Conservation (phyloP, 2,888 invertebrate species). For the Apantesis nais region DNA sequence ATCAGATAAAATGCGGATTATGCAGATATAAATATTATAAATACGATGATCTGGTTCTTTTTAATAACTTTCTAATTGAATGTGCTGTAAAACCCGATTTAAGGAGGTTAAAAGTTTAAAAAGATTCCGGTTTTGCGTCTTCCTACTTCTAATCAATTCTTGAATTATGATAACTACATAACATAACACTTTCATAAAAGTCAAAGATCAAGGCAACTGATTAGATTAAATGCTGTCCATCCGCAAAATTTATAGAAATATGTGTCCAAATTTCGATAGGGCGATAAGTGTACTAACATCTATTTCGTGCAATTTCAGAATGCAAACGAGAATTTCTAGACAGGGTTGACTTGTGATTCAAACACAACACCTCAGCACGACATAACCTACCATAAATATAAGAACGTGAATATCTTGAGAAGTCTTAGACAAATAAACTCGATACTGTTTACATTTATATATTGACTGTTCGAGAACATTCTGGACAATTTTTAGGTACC, state of each 20-base stretch:
- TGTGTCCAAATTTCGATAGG: neutral
- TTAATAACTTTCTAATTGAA: constrained; percentile 11
- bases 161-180: neutral
- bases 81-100: constrained; percentile 8
- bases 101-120: constrained; percentile 15
- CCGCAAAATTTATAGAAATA: neutral
- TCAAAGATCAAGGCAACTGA: neutral
- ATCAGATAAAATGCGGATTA: constrained; percentile 7
- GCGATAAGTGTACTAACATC: neutral
- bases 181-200: neutral
- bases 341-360: too few species aligned
- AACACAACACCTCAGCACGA: too few species aligned
- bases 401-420: too few species aligned
- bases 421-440: too few species aligned
- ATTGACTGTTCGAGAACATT: too few species aligned
- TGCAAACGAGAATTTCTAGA: too few species aligned
- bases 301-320: too few species aligned
- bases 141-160: constrained; percentile 2
- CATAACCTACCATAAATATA: too few species aligned
- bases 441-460: too few species aligned
- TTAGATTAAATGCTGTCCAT: neutral
- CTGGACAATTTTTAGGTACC: too few species aligned
- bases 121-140: neutral
- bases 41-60: constrained; percentile 2
- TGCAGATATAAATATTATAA: constrained; percentile 3